A percentile compares a stretch with the other conserved stretches of the same genome.
These are phyloP conservation scores for Nymphalis c-album DNA, from an alignment of 2,888 invertebrate species.

Conservation along the genomic window DNA sequence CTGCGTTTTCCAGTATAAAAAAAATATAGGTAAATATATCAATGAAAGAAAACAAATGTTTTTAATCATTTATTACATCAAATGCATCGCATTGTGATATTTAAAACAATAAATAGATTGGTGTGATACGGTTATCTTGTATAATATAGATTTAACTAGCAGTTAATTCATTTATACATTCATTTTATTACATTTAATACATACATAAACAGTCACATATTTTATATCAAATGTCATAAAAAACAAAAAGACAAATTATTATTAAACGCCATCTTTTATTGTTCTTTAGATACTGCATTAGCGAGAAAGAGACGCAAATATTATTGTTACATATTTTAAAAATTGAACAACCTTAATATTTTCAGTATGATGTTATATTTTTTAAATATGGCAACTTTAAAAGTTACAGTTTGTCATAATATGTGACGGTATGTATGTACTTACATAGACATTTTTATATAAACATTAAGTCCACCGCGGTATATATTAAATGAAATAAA, in stretches of 20 bases:
- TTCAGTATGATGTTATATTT: too few relatives aligned
- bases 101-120: slow-evolving; percentile 74
- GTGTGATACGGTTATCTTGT: slow-evolving; percentile 67
- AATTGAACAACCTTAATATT: too few relatives aligned
- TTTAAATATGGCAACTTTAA: too few relatives aligned
- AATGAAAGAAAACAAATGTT: slow-evolving; percentile 37
- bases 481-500: slow-evolving; percentile 10
- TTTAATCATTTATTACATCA: slow-evolving; percentile 76
- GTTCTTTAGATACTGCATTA: too few relatives aligned
- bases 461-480: slow-evolving; percentile 6
- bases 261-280: too few relatives aligned
- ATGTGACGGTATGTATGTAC: slow-evolving; percentile 10
- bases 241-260: too few relatives aligned
- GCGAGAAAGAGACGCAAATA: too few relatives aligned
- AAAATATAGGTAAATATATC: too few relatives aligned
- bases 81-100: slow-evolving; percentile 77
- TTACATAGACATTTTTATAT: slow-evolving; percentile 11
- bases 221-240: not conserved
- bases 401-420: not conserved
- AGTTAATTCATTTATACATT: slow-evolving; percentile 44
- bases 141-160: slow-evolving; percentile 49
- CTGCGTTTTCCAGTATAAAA: too few relatives aligned
- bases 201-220: slow-evolving; percentile 17
- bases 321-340: too few relatives aligned
- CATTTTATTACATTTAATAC: slow-evolving; percentile 39